Base-by-base conservation (phyloP, 1,140 invertebrate genomes). In the Drosophila sproati region DNA sequence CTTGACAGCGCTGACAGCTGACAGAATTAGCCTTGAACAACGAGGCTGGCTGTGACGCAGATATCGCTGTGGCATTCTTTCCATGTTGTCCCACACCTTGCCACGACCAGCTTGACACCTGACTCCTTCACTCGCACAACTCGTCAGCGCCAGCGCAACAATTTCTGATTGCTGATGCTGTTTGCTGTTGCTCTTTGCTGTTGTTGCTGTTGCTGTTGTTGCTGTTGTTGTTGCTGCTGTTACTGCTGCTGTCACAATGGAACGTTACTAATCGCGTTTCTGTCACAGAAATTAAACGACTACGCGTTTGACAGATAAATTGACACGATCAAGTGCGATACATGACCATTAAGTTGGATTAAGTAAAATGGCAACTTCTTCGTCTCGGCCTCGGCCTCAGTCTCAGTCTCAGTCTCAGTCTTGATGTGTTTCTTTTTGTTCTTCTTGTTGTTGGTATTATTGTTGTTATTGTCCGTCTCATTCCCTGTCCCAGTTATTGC, bases 21-120 rank as follows among this genome's bases (percentile, higher is more conserved):
- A 87, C 88, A 91, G 80, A 80, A 90, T 83, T 91, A 83, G 88
- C 88, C 87, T 91, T 91, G 88, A 91, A 81, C 73, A 51, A 6
- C 56, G 35, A 32, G 35, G 47, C 45, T 41, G 39, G 60, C 29
- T 3, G 43, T 10, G 63, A n/a, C 4, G 61, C 39, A n/a, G 70
- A 29, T 41, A 12, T 68, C 43, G 39, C 37, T 55, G 45, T 62
- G 55, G 77, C 63, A 75, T 78, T 78, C 77, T 60, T 64, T 59
- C 67, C 73, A 66, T 45, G 73, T 57, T 56, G 29, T 62, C 55
- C 28, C 35, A 4, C 1, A 0, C 12, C 20, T 37, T 6, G 10
- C 5, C 8, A 3, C 55, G 20, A 31, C 34, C 35, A 7, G 48
- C n/a, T 37, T 69, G 72, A 70, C 72, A 73, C 71, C 71, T 73